A percentile compares a stretch with the other conserved stretches of the same genome.
phyloP scores from a whole-genome alignment of 2,797 vertebrate genomes.

The Monodelphis domestica region DNA sequence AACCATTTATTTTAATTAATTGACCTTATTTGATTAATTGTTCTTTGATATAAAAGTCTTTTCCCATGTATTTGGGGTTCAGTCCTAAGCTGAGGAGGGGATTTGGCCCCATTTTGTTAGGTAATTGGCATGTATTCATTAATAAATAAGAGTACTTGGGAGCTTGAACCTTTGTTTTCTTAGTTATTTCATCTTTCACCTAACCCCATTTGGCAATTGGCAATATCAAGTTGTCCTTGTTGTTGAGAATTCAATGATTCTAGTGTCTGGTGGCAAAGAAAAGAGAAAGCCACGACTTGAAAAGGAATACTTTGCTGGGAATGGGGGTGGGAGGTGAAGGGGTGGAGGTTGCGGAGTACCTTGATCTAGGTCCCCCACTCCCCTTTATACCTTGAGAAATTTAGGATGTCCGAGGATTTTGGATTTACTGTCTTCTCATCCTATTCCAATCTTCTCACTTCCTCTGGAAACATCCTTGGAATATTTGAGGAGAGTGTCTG shows the following conservation, averaged over 20 bases:
- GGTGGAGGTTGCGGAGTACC: not conserved
- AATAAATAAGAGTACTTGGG: too few species aligned
- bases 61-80: too few species aligned
- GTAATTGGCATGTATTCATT: too few species aligned
- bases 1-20: too few species aligned
- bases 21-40: too few species aligned
- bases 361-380: not conserved
- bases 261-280: not conserved
- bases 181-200: too few species aligned
- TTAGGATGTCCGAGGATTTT: not conserved
- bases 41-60: too few species aligned
- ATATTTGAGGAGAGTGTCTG: not conserved
- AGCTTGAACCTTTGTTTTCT: too few species aligned
- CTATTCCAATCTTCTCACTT: not conserved
- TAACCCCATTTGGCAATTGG: too few species aligned
- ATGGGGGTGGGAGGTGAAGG: too few species aligned
- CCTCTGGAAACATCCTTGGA: not conserved
- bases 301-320: not conserved
- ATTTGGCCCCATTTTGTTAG: too few species aligned
- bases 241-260: not conserved
- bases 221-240: not conserved
- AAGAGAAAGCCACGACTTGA: not conserved
- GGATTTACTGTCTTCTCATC: not conserved
- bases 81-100: too few species aligned
- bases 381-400: not conserved